Conservation (phyloP, 2,888 invertebrate genomes). For the Brachyptera risi region DNA sequence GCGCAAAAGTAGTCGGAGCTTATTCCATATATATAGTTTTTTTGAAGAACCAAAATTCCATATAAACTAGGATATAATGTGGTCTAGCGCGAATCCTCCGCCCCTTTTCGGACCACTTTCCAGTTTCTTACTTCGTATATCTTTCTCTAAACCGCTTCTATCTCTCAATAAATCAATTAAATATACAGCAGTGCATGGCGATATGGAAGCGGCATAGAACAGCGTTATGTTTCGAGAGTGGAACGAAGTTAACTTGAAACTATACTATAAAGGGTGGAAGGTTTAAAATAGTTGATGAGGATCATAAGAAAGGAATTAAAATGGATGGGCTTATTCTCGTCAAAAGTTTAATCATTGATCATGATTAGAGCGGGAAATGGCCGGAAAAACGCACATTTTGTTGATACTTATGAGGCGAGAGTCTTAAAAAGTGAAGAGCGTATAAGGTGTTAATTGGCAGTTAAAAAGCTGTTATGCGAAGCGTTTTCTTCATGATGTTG, state of each 20-base stretch:
- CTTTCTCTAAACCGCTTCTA: constrained; percentile 6
- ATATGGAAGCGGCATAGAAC: constrained; percentile 3
- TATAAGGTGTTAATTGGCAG: too few relatives aligned
- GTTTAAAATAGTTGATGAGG: neutral
- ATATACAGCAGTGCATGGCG: constrained; percentile 7
- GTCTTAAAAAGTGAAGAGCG: too few relatives aligned
- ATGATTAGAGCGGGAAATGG: too few relatives aligned
- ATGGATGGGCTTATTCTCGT: too few relatives aligned
- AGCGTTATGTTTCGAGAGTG: constrained; percentile 7
- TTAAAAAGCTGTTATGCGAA: too few relatives aligned
- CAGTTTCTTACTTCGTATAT: neutral
- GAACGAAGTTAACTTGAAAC: constrained; percentile 16
- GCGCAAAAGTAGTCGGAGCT: neutral
- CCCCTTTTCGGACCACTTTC: neutral
- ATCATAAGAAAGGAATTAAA: neutral
- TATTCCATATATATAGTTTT: neutral
- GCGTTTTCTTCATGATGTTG: too few relatives aligned
- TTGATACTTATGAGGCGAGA: too few relatives aligned
- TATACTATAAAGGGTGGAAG: constrained; percentile 11
- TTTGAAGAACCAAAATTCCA: constrained; percentile 12
- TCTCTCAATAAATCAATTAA: constrained; percentile 6
- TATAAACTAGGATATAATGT: constrained; percentile 19
- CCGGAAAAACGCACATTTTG: too few relatives aligned
- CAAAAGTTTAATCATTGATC: too few relatives aligned
- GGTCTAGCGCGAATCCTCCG: constrained; percentile 6